A percentile compares a stretch with the other conserved stretches of the same genome.
These are phyloP conservation scores for Spodoptera picta DNA, from an alignment of 2,888 invertebrate genomes.

Conservation along the genomic window DNA sequence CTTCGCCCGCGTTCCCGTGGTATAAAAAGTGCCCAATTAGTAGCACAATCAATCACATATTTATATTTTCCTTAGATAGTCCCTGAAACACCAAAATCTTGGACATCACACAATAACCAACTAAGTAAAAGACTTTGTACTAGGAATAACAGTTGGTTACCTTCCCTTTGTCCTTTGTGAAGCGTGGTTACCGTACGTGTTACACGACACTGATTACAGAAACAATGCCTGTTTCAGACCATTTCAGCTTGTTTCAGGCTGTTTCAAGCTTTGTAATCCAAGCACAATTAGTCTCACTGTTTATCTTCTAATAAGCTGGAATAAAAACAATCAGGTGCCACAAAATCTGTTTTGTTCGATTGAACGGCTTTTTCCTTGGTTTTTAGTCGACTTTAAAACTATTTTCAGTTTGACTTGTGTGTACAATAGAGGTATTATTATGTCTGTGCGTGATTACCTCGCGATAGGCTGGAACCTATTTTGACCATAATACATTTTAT, in stretches of 20 bases:
- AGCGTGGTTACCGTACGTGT: conserved; percentile 34
- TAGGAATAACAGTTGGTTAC: conserved; percentile 1
- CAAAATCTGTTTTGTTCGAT: conserved; percentile 30
- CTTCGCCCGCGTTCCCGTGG: too few relatives aligned
- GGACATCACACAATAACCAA: background rate
- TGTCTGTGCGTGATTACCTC: too few relatives aligned
- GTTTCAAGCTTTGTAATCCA: conserved; percentile 54
- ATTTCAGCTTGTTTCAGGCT: conserved; percentile 34
- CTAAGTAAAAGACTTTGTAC: conserved; percentile 7
- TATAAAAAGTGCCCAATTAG: too few relatives aligned
- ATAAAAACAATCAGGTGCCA: conserved; percentile 43
- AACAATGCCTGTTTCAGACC: conserved; percentile 40
- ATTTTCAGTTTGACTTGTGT: too few relatives aligned
- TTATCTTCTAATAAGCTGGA: conserved; percentile 39
- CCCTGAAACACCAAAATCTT: conserved; percentile 3
- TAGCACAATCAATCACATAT: too few relatives aligned
- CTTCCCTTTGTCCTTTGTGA: conserved; percentile 29
- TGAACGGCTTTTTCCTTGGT: conserved; percentile 15
- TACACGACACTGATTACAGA: conserved; percentile 65
- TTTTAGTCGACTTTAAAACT: too few relatives aligned
- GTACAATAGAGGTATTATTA: too few relatives aligned
- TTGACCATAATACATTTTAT: too few relatives aligned
- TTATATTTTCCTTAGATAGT: background rate
- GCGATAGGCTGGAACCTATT: too few relatives aligned
- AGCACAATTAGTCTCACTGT: conserved; percentile 51